phyloP scores from a whole-genome alignment of 2,797 vertebrate species.

The Cichlasoma orientale region DNA sequence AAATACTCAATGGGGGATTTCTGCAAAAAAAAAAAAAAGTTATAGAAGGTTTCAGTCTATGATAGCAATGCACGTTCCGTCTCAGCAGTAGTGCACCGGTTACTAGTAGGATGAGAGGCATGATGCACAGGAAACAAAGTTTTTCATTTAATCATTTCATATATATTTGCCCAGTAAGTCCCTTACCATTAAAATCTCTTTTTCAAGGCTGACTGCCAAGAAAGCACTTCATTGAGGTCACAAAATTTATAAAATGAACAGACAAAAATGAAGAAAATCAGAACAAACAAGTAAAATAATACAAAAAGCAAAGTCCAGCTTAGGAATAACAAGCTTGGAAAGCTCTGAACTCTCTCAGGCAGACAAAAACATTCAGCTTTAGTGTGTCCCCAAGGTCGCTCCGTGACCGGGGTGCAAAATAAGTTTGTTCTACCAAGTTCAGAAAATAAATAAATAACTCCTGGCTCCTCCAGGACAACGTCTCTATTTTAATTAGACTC shows the following conservation, averaged over 20 bases:
- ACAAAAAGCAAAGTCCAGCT: neutral
- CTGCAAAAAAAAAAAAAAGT: neutral
- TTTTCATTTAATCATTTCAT: neutral
- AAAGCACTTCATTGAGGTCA: neutral
- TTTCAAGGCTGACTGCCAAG: neutral
- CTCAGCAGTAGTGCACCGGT: neutral
- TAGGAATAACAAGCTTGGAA: accelerated
- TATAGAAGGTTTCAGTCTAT: neutral
- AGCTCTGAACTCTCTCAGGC: accelerated
- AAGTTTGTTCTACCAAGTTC: neutral
- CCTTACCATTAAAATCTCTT: neutral
- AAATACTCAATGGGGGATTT: neutral
- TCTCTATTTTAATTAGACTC: no score
- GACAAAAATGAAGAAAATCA: neutral
- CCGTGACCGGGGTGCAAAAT: accelerated
- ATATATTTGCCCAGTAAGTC: accelerated
- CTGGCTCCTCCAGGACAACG: no score
- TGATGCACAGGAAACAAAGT: neutral
- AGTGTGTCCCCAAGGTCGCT: accelerated
- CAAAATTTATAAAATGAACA: neutral
- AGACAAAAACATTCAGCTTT: neutral
- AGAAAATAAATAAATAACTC: no score
- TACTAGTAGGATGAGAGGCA: no score
- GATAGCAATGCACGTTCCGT: neutral
- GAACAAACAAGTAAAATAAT: neutral